Evolutionary conservation across 1,140 invertebrate species (phyloP).

Genomic region (Micrasema longulum): DNA sequence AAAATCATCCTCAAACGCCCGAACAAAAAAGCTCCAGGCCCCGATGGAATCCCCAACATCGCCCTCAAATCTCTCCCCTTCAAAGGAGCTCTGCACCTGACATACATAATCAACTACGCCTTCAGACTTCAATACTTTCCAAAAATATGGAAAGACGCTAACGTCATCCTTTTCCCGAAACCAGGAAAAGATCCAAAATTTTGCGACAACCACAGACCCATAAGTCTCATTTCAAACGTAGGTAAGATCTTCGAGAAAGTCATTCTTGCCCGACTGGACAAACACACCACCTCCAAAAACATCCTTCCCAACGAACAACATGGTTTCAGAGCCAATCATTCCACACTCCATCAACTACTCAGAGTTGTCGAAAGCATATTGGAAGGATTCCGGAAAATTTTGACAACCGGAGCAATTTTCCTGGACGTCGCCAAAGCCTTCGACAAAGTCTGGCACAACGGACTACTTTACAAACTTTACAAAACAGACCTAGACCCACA

Average conservation of each 20-base stretch:
- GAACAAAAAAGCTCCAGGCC: conserved; percentile 3
- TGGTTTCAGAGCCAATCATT: background rate
- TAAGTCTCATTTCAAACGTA: background rate
- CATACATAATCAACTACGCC: background rate
- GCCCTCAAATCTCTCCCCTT: background rate
- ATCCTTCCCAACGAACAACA: conserved; percentile 1
- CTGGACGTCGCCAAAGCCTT: conserved; percentile 1
- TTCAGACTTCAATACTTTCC: background rate
- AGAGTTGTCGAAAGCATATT: background rate
- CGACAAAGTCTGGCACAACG: background rate
- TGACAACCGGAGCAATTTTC: background rate
- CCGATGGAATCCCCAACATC: background rate
- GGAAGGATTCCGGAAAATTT: background rate
- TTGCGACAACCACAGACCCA: background rate
- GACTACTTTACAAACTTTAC: background rate
- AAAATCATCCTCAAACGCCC: background rate
- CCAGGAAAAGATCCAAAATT: background rate
- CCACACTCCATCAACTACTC: background rate
- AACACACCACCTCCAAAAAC: background rate
- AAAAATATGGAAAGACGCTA: background rate
- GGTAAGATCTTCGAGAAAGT: background rate
- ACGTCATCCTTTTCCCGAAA: background rate
- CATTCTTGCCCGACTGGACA: background rate
- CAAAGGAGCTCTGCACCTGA: background rate
- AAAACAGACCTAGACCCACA: background rate